Evolutionary conservation across 2,113 vertebrate species (phyloP).

Genomic region (Mola mola): DNA sequence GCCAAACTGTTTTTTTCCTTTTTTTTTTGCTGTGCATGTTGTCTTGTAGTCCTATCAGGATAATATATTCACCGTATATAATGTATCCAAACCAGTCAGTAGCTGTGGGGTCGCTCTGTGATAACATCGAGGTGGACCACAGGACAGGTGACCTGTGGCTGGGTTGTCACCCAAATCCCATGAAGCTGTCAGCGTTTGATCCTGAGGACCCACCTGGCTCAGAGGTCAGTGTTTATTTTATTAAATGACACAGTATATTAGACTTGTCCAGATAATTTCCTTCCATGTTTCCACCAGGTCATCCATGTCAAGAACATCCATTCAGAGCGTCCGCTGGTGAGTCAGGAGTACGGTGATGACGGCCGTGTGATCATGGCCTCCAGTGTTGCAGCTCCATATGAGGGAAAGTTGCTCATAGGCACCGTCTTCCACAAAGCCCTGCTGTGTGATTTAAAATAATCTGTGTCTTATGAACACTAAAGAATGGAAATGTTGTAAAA

Average conservation of each 20-base stretch:
- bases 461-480: background rate
- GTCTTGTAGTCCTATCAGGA: too few species aligned
- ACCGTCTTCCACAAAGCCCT: slow-evolving; percentile 89
- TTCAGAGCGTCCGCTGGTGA: slow-evolving; percentile 84
- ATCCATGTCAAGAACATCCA: slow-evolving; percentile 87
- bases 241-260: slow-evolving; percentile 16
- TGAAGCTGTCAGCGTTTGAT: slow-evolving; percentile 66
- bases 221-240: slow-evolving; percentile 79
- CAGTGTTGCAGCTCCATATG: slow-evolving; percentile 80
- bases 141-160: slow-evolving; percentile 87
- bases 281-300: slow-evolving; percentile 70
- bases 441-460: slow-evolving; percentile 80
- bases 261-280: slow-evolving; percentile 72
- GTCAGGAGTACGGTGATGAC: slow-evolving; percentile 82
- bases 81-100: slow-evolving; percentile 76
- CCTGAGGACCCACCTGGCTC: slow-evolving; percentile 85
- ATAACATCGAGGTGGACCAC: slow-evolving; percentile 88
- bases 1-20: too few species aligned
- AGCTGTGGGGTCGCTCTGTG: slow-evolving; percentile 81
- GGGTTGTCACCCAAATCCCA: slow-evolving; percentile 87
- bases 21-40: too few species aligned
- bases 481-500: background rate
- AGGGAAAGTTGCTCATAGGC: slow-evolving; percentile 87
- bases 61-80: background rate
- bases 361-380: slow-evolving; percentile 87